Percentiles rank a stretch among this genome's conserved stretches.
Conservation (phyloP, 2,797 vertebrate species). For the Chaenodraco wilsoni region DNA sequence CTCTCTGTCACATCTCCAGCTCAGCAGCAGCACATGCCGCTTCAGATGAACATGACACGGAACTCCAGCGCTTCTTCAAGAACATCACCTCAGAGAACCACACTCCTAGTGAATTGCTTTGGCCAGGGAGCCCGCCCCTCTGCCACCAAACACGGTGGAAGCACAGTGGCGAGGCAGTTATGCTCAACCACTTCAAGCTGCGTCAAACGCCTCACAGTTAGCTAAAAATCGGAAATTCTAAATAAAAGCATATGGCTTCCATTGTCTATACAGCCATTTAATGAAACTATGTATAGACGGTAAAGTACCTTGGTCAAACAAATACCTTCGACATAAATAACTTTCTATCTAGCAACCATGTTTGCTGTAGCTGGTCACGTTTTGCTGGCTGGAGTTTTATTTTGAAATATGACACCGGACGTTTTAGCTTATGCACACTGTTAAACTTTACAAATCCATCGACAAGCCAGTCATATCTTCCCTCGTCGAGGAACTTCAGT, state of each 20-base stretch:
- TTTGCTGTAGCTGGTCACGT: too few species aligned
- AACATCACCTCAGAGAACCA: constrained; percentile 35
- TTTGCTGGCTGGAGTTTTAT: constrained; percentile 33
- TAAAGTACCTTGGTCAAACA: not conserved
- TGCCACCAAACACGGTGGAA: not conserved
- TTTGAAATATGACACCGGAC: constrained; percentile 43
- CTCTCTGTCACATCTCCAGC: not conserved
- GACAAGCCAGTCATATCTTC: constrained; percentile 24
- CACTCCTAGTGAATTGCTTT: constrained; percentile 11
- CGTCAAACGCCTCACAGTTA: not conserved
- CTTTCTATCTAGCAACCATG: too few species aligned
- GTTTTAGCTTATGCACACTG: accelerated
- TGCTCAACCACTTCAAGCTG: not conserved
- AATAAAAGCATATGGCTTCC: constrained; percentile 14
- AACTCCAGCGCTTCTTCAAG: constrained; percentile 46
- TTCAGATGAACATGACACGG: constrained; percentile 25
- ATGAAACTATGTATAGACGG: not conserved
- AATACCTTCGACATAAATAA: not conserved
- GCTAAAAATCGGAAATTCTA: constrained; percentile 7
- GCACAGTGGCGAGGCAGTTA: not conserved
- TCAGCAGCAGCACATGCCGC: not conserved
- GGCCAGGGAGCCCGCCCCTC: not conserved
- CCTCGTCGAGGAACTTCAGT: constrained; percentile 47
- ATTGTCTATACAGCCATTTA: too few species aligned
- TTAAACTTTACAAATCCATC: not conserved